These are phyloP conservation scores for Leucania comma DNA, from an alignment of 2,888 invertebrate species.

Conservation along the genomic window DNA sequence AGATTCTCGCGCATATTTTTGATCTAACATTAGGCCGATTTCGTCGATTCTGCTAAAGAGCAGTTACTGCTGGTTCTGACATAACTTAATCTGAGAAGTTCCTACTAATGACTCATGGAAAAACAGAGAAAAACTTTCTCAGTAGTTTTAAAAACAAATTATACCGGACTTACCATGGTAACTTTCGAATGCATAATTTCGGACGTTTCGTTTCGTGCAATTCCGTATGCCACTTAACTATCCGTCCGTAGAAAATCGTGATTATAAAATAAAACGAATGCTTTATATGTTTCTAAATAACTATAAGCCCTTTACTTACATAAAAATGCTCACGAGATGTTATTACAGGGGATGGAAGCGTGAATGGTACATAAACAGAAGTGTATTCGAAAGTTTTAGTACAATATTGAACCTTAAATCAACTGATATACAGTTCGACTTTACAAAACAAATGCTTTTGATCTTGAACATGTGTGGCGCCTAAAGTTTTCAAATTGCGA, in stretches of 20 bases:
- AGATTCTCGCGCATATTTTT: no score
- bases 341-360: slow-evolving; percentile 47
- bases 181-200: slow-evolving; percentile 15
- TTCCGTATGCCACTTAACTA: slow-evolving; percentile 8
- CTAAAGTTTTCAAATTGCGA: slow-evolving; percentile 6
- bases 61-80: no score
- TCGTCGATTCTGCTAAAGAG: no score
- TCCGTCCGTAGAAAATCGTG: slow-evolving; percentile 44
- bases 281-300: slow-evolving; percentile 39
- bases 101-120: no score
- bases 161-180: neutral
- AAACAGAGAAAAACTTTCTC: no score
- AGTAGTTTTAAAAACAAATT: neutral
- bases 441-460: neutral
- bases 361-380: slow-evolving; percentile 52
- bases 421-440: fast-evolving
- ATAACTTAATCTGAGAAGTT: no score
- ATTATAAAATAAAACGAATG: slow-evolving; percentile 46
- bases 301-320: slow-evolving; percentile 41
- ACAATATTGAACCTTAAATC: slow-evolving; percentile 1
- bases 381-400: neutral
- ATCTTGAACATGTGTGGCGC: slow-evolving; percentile 19
- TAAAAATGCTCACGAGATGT: slow-evolving; percentile 40
- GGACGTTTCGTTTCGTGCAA: neutral
- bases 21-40: no score